Conservation (phyloP, 1,140 invertebrate genomes). For the Apolygus lucorum region DNA sequence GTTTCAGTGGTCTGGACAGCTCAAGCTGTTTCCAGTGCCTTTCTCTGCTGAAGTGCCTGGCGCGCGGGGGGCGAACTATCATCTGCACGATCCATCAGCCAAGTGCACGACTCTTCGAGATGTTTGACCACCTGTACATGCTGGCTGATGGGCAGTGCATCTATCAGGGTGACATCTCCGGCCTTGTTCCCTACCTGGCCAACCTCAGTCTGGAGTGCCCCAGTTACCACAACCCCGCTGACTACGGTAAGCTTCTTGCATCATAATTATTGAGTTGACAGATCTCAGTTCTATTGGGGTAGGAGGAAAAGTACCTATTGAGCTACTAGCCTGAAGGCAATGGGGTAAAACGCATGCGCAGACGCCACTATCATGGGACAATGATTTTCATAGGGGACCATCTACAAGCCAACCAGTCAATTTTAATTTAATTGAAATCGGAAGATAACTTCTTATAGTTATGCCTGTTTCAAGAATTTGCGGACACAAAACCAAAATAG, state of each 20-base stretch:
- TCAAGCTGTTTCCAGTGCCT: constrained; percentile 84
- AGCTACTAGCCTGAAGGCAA: no score
- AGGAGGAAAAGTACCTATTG: no score
- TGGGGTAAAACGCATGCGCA: no score
- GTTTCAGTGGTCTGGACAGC: constrained; percentile 80
- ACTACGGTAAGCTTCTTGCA: constrained; percentile 85
- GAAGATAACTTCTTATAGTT: no score
- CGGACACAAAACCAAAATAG: no score
- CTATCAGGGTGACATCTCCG: constrained; percentile 65
- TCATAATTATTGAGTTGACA: no score
- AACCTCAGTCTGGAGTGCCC: constrained; percentile 72
- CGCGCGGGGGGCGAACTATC: constrained; percentile 76
- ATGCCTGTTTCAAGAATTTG: no score
- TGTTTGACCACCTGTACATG: constrained; percentile 87
- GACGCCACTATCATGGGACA: no score
- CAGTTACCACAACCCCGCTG: constrained; percentile 88
- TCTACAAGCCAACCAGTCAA: no score
- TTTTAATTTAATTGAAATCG: no score
- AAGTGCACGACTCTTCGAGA: constrained; percentile 85
- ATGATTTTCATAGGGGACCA: no score
- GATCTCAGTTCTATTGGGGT: no score
- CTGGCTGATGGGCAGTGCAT: constrained; percentile 76
- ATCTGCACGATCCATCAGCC: constrained; percentile 95
- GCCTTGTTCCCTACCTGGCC: constrained; percentile 68
- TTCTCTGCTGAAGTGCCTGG: constrained; percentile 67